phyloP scores from a whole-genome alignment of 1,140 invertebrate species.

The Apis mellifera region DNA sequence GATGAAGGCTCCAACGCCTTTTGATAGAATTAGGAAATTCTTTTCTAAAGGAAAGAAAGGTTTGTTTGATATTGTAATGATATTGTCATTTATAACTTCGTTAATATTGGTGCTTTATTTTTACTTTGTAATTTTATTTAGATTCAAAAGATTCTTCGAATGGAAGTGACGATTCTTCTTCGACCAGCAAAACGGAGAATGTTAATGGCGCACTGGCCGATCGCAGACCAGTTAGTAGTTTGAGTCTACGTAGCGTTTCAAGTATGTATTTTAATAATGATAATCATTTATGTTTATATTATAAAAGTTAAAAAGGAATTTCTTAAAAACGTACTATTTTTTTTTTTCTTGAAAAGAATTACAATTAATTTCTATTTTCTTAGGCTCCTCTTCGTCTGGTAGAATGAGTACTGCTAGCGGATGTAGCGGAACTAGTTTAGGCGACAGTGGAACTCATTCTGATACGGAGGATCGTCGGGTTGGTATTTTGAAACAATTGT shows the following conservation, averaged over 20 bases:
- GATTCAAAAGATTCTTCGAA: conserved; percentile 69
- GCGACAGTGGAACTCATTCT: conserved; percentile 92
- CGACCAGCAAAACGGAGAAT: conserved; percentile 67
- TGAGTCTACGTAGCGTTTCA: conserved; percentile 88
- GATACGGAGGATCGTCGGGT: conserved; percentile 90
- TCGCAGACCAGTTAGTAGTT: conserved; percentile 86
- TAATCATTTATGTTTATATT: not conserved
- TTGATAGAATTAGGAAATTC: conserved; percentile 89
- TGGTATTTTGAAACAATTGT: conserved; percentile 15
- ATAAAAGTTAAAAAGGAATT: too few relatives aligned
- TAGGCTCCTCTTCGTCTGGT: conserved; percentile 89
- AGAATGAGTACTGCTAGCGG: conserved; percentile 89
- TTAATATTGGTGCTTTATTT: not conserved
- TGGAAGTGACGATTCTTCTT: conserved; percentile 58
- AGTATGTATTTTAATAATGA: conserved; percentile 78
- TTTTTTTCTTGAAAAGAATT: not conserved
- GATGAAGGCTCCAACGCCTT: conserved; percentile 88
- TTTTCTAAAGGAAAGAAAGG: conserved; percentile 86
- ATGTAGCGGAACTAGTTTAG: conserved; percentile 88
- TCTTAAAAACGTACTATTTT: not conserved
- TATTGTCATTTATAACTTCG: not conserved
- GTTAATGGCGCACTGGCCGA: conserved; percentile 70
- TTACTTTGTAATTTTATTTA: conserved; percentile 37
- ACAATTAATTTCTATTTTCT: conserved; percentile 18
- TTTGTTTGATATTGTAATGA: too few relatives aligned